A percentile compares a stretch with the other conserved stretches of the same genome.
Conservation (phyloP, 2,113 vertebrate genomes). For the Eurystomus gularis region DNA sequence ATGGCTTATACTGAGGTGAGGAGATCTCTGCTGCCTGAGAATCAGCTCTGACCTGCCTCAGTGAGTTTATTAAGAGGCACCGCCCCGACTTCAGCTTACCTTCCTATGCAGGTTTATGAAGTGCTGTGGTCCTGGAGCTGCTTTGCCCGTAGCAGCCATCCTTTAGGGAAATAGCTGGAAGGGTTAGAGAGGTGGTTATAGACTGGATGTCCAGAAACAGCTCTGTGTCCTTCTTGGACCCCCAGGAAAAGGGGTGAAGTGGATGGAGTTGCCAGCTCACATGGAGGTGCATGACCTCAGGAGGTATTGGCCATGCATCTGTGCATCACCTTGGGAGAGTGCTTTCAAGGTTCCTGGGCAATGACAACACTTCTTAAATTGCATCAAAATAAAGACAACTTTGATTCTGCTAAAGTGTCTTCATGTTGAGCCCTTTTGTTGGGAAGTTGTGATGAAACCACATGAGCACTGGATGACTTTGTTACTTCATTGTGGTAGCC, state of each 20-base stretch:
- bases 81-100: not conserved
- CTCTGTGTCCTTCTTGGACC: not conserved
- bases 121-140: not conserved
- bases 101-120: not conserved
- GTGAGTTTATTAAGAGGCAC: not conserved
- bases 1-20: not conserved
- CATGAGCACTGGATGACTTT: not conserved
- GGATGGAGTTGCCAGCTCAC: not conserved
- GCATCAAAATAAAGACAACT: not conserved
- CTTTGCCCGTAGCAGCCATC: not conserved
- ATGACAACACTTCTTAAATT: not conserved
- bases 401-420: not conserved
- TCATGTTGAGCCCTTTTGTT: not conserved
- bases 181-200: not conserved
- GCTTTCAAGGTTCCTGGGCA: not conserved
- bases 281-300: not conserved
- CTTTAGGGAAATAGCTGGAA: not conserved
- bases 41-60: not conserved
- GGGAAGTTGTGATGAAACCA: not conserved
- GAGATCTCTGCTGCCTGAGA: not conserved
- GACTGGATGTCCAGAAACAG: not conserved
- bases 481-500: not conserved
- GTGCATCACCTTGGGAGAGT: not conserved
- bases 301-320: accelerated
- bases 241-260: not conserved